Evolutionary conservation across 2,797 vertebrate genomes (phyloP).

Genomic region (Adrianichthys oophorus): DNA sequence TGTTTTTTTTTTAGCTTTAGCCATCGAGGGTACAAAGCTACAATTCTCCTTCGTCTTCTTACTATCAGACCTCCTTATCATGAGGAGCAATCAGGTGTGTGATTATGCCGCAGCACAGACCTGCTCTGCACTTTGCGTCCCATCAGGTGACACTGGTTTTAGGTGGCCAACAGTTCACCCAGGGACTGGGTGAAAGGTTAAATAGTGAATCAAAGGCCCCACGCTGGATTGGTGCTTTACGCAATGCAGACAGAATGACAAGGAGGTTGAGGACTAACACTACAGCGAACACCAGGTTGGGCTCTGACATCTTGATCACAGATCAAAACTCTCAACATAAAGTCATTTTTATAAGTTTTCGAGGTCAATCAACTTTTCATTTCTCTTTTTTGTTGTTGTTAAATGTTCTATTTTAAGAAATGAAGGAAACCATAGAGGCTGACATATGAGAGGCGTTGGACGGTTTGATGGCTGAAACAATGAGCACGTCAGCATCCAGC

Average conservation of each 20-base stretch:
- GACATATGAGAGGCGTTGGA: conserved; percentile 40
- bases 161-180: conserved; percentile 34
- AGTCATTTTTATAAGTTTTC: too few relatives aligned
- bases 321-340: too few relatives aligned
- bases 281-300: not conserved
- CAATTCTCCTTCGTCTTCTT: too few relatives aligned
- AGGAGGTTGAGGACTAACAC: not conserved
- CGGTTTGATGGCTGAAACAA: conserved; percentile 49
- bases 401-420: too few relatives aligned
- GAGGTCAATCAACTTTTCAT: too few relatives aligned
- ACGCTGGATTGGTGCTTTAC: conserved; percentile 31
- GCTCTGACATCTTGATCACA: too few relatives aligned
- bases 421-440: conserved; percentile 1
- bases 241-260: conserved; percentile 41
- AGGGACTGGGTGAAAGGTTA: conserved; percentile 37
- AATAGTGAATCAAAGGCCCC: conserved; percentile 37
- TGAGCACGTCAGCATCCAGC: conserved; percentile 43
- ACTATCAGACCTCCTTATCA: too few relatives aligned
- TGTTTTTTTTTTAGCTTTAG: too few relatives aligned
- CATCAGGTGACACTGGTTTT: conserved; percentile 49
- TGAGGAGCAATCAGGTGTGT: too few relatives aligned
- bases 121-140: conserved; percentile 45
- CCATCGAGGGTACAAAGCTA: too few relatives aligned
- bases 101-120: conserved; percentile 14
- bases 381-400: too few relatives aligned